Conservation (phyloP, 2,113 vertebrate species). For the Chaetura pelagica region DNA sequence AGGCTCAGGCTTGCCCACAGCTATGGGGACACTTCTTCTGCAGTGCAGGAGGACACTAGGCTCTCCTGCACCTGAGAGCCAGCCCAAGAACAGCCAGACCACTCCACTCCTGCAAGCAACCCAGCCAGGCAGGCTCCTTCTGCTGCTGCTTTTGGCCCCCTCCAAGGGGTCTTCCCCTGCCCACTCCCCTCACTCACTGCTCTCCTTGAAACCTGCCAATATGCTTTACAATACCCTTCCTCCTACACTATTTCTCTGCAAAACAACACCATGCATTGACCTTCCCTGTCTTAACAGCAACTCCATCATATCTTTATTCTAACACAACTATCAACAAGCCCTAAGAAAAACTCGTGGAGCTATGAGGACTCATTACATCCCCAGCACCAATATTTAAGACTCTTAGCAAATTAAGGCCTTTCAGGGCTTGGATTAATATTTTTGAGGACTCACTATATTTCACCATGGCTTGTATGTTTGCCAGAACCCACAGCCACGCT, state of each 20-base stretch:
- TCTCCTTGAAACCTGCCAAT: background rate
- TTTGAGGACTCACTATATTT: background rate
- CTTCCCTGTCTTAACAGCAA: background rate
- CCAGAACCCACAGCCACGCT: background rate
- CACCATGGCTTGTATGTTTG: background rate
- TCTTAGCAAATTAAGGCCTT: background rate
- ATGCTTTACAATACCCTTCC: background rate
- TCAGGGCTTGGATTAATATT: background rate
- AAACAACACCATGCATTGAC: background rate
- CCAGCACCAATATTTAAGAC: background rate
- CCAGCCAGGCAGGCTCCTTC: background rate
- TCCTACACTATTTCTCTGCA: background rate
- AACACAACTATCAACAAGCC: background rate
- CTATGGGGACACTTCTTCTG: background rate
- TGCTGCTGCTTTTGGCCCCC: background rate
- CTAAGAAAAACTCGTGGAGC: background rate
- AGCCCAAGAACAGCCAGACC: background rate
- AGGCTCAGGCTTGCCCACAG: background rate
- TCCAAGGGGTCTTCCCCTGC: background rate
- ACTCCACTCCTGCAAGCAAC: background rate
- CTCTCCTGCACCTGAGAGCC: background rate
- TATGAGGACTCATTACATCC: accelerated
- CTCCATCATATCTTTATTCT: background rate
- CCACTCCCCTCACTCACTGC: background rate
- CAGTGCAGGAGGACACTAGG: background rate